Conservation (phyloP, 2,113 vertebrate species). For the Ptyas mucosa region DNA sequence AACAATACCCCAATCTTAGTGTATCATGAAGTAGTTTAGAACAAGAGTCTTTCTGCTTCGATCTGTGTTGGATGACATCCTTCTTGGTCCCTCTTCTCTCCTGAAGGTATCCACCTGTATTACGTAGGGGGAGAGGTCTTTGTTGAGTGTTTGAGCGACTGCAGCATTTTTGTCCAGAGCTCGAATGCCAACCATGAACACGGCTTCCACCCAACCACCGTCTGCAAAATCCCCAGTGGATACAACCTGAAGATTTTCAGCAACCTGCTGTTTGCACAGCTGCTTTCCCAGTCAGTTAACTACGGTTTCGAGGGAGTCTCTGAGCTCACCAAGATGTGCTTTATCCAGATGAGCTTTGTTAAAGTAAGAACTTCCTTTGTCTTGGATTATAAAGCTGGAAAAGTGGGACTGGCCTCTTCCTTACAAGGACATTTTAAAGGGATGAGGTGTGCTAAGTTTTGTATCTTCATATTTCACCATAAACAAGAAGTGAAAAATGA, state of each 20-base stretch:
- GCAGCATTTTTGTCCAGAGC: slow-evolving; percentile 97
- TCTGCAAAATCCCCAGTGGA: slow-evolving; percentile 97
- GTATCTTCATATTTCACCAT: background rate
- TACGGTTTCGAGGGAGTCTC: slow-evolving; percentile 97
- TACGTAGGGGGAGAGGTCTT: slow-evolving; percentile 95
- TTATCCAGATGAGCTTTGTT: slow-evolving; percentile 96
- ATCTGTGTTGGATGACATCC: background rate
- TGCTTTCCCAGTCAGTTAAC: slow-evolving; percentile 93
- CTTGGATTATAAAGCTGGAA: slow-evolving; percentile 15
- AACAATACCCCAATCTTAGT: background rate
- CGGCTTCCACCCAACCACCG: slow-evolving; percentile 91
- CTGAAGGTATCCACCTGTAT: slow-evolving; percentile 88
- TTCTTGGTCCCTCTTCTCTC: background rate
- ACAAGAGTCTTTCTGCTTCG: background rate
- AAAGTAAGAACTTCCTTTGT: slow-evolving; percentile 76
- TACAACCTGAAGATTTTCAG: slow-evolving; percentile 99
- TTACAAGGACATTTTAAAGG: background rate
- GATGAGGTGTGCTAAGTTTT: background rate
- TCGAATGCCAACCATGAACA: slow-evolving; percentile 97
- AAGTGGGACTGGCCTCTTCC: background rate
- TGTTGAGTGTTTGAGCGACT: slow-evolving; percentile 96
- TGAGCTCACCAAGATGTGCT: slow-evolving; percentile 97
- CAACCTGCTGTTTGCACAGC: slow-evolving; percentile 96
- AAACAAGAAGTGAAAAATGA: background rate
- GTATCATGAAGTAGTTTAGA: background rate